Percentiles rank a stretch among this genome's conserved stretches.
phyloP scores from a whole-genome alignment of 2,113 vertebrate genomes.

The Actenoides lindsayi region DNA sequence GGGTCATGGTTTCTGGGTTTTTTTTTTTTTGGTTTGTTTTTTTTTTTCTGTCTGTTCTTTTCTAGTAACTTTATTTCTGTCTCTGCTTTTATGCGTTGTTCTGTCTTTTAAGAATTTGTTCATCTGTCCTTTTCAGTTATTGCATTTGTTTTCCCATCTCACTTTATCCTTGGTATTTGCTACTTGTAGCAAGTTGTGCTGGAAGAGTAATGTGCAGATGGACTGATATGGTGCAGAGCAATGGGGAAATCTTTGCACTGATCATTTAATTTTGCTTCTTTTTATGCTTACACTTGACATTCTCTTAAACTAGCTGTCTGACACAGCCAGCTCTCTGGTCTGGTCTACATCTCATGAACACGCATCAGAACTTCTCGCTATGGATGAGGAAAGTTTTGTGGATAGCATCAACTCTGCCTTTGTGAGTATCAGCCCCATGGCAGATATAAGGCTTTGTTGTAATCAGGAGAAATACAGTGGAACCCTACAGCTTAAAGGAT shows the following conservation, averaged over 20 bases:
- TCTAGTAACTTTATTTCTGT: not conserved
- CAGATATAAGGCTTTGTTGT: not conserved
- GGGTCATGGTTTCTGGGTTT: not conserved
- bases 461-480: not conserved
- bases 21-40: not conserved
- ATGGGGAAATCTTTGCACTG: not conserved
- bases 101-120: not conserved
- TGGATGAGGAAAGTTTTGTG: slow-evolving; percentile 94
- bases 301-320: slow-evolving; percentile 84
- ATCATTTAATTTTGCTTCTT: not conserved
- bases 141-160: not conserved
- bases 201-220: not conserved
- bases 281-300: not conserved
- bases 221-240: not conserved
- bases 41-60: not conserved
- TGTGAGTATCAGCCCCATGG: slow-evolving; percentile 78
- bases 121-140: not conserved
- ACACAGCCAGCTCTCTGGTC: slow-evolving; percentile 92
- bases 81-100: not conserved
- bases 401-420: slow-evolving; percentile 96
- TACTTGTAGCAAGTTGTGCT: not conserved
- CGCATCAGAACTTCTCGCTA: slow-evolving; percentile 84
- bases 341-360: slow-evolving; percentile 94
- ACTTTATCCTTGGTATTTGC: not conserved
- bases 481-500: not conserved